Evolutionary conservation across 2,797 vertebrate genomes (phyloP).

Genomic region (Champsocephalus esox): DNA sequence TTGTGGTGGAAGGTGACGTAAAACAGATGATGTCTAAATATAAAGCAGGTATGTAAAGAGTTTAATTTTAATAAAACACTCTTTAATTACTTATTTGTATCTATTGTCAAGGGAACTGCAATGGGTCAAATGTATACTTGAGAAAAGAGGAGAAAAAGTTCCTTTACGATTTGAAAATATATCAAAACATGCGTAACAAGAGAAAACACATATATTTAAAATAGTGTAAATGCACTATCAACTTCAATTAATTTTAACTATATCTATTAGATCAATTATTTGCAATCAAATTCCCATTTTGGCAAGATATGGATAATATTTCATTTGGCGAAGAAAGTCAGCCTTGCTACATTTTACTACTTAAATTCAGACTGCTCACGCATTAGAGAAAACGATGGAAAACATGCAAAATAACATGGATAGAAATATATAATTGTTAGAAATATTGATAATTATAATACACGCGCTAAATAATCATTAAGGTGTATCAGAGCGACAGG

Average conservation of each 20-base stretch:
- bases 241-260: background rate
- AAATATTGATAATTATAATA: background rate
- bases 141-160: background rate
- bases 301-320: conserved; percentile 33
- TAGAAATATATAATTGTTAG: conserved; percentile 3
- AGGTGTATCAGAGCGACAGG: conserved; percentile 6
- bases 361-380: conserved; percentile 3
- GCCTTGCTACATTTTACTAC: background rate
- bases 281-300: background rate
- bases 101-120: conserved; percentile 7
- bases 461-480: background rate
- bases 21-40: conserved; percentile 9
- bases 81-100: conserved; percentile 15
- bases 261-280: background rate
- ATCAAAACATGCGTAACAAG: conserved; percentile 21
- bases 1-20: conserved; percentile 24
- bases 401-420: background rate
- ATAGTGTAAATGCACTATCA: background rate
- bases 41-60: background rate
- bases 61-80: background rate
- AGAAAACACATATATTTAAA: background rate
- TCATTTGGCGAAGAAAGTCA: conserved; percentile 16
- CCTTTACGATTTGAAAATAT: conserved; percentile 13
- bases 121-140: conserved; percentile 1
- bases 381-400: background rate